Evolutionary conservation across 1,140 invertebrate species (phyloP), one percentile per base, ranked within the genome.

Genomic region (Holcopasites calliopsidis): DNA sequence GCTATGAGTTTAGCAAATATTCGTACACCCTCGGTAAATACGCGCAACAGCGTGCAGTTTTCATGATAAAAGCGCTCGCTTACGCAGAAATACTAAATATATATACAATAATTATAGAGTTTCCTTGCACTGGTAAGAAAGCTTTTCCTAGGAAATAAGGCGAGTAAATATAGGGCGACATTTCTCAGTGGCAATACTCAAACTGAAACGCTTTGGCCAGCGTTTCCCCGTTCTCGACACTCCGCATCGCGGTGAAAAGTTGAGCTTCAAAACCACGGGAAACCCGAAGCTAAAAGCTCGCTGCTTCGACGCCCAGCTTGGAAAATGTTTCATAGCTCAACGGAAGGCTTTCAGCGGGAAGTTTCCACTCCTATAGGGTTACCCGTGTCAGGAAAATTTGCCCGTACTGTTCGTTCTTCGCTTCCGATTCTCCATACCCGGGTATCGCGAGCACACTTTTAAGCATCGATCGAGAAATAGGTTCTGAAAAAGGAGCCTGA

Each of bases 251-350:
- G 68, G 26, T 47, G 75, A 72, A 83, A 83, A 81, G 71, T 83
- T 69, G 50, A 71, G 55, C 33, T 64, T 71, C n/a, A 52, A 49
- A 78, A 52, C 62, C 44, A 44, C 61, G 49, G 47, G 44, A 69
- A 76, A 81, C 70, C 58, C 60, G 62, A 74, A 44, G 78, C 62
- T 76, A 76, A 85, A 85, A 85, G 71, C 78, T 49, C 57, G 57
- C 60, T 23, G 69, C 47, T 70, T 74, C 35, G n/a, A 47, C 44
- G 11, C 58, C 58, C 18, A 54, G 40, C n/a, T 50, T 44, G 49
- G 55, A 62, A 69, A 80, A 80, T 75, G 74, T 74, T 77, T 71
- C 54, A 61, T 50, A 71, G 62, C 66, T 58, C 42, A 50, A 60
- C 66, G 52, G 57, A 61, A 60, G 69, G 68, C 66, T 79, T 79